phyloP scores from a whole-genome alignment of 2,113 vertebrate genomes.

The Balaeniceps rex region DNA sequence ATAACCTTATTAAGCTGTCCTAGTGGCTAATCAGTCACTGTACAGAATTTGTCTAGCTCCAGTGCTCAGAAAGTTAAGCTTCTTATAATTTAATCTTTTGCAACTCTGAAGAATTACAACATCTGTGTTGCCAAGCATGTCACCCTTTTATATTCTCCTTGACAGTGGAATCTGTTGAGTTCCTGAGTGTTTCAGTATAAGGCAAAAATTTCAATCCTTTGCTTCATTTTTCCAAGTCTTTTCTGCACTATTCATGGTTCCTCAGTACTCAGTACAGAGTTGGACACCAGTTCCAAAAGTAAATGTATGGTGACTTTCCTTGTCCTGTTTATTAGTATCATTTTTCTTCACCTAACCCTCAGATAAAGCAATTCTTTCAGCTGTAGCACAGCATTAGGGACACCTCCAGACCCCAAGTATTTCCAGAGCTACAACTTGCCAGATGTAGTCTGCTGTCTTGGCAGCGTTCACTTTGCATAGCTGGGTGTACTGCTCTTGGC shows the following conservation, averaged over 20 bases:
- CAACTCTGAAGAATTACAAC: not conserved
- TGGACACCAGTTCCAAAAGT: not conserved
- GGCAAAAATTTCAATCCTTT: not conserved
- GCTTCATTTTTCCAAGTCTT: not conserved
- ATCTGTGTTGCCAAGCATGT: not conserved
- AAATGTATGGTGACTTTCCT: not conserved
- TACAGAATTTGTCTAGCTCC: not conserved
- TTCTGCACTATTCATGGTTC: not conserved
- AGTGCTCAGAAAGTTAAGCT: slow-evolving; percentile 4
- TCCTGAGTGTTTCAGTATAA: not conserved
- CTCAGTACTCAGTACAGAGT: not conserved
- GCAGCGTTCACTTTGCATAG: not conserved
- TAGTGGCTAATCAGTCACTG: not conserved
- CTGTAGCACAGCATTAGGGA: not conserved
- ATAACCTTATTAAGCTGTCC: not conserved
- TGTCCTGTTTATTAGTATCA: not conserved
- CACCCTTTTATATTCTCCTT: not conserved
- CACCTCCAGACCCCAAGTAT: not conserved
- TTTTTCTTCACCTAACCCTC: not conserved
- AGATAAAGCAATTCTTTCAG: not conserved
- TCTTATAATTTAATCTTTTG: slow-evolving; percentile 7
- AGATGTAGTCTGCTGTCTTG: not conserved
- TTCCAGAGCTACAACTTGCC: not conserved
- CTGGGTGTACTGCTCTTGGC: not conserved
- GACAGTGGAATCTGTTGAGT: not conserved